phyloP scores from a whole-genome alignment of 2,113 vertebrate genomes.

The Chitala chitala region DNA sequence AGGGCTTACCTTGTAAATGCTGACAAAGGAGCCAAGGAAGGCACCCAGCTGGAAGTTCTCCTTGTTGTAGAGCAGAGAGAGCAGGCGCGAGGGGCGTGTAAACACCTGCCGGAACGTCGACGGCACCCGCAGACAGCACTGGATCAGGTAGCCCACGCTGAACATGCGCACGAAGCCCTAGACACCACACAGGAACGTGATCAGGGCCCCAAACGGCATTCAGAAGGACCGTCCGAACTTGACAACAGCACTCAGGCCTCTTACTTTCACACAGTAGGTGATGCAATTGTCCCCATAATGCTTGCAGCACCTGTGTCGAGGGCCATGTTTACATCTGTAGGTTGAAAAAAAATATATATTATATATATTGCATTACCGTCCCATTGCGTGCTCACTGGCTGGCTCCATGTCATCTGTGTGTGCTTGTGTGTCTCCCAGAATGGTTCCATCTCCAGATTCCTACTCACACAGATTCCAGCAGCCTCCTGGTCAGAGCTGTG shows the following conservation, averaged over 20 bases:
- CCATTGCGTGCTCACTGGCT: not conserved
- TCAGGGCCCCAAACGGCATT: not conserved
- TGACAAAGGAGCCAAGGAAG: conserved; percentile 94
- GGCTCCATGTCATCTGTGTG: not conserved
- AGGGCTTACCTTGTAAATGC: conserved; percentile 89
- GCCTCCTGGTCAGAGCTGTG: conserved; percentile 62
- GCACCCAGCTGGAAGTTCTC: conserved; percentile 96
- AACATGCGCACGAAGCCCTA: conserved; percentile 97
- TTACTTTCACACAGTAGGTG: conserved; percentile 95
- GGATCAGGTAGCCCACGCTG: conserved; percentile 93
- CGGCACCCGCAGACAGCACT: conserved; percentile 93
- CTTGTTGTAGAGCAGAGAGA: conserved; percentile 94
- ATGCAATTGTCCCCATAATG: conserved; percentile 97
- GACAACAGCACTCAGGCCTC: not conserved
- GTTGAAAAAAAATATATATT: too few relatives aligned
- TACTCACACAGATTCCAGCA: conserved; percentile 84
- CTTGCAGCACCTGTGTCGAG: conserved; percentile 95
- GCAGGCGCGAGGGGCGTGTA: conserved; percentile 82
- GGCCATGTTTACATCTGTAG: conserved; percentile 92
- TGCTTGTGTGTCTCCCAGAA: not conserved
- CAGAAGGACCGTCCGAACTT: not conserved
- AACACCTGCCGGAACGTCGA: conserved; percentile 87
- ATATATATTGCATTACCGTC: too few relatives aligned
- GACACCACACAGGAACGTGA: not conserved
- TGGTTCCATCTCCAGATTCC: not conserved